A percentile compares a stretch with the other conserved stretches of the same genome.
Conservation (phyloP, 2,113 vertebrate genomes). For the Salvator merianae region DNA sequence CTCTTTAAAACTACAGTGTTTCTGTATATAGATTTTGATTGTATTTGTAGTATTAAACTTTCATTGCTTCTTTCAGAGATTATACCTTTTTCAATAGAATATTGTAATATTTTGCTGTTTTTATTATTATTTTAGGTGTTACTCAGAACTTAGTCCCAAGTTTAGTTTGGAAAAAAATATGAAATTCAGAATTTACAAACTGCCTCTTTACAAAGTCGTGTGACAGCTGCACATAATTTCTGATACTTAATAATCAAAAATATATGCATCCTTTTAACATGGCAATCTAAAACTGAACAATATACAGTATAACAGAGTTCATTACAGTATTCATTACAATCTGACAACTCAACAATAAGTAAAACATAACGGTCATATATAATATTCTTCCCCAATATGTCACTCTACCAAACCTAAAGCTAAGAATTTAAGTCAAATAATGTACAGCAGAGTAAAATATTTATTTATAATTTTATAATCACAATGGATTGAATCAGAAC, state of each 20-base stretch:
- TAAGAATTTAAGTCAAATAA: conserved; percentile 48
- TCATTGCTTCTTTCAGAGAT: conserved; percentile 19
- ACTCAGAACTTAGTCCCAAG: conserved; percentile 24
- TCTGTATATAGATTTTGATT: not conserved
- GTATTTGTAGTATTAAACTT: conserved; percentile 12
- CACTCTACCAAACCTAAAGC: conserved; percentile 38
- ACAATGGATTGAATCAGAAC: not conserved
- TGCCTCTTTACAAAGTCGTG: conserved; percentile 2
- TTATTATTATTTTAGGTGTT: conserved; percentile 22
- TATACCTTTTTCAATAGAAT: not conserved
- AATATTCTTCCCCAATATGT: not conserved
- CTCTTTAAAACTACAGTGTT: not conserved
- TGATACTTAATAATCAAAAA: conserved; percentile 5
- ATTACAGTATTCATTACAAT: conserved; percentile 8
- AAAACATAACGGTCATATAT: conserved; percentile 11
- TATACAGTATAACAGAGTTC: conserved; percentile 44
- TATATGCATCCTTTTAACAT: not conserved
- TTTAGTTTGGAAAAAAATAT: conserved; percentile 1
- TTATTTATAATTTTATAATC: not conserved
- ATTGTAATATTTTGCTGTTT: conserved; percentile 9
- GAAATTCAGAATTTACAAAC: conserved; percentile 4
- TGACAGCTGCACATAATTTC: not conserved
- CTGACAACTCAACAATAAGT: not conserved
- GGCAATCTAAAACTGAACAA: not conserved
- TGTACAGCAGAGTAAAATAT: not conserved